A percentile compares a stretch with the other conserved stretches of the same genome.
Conservation (phyloP, 2,888 invertebrate genomes). For the Leptopilina syphax region DNA sequence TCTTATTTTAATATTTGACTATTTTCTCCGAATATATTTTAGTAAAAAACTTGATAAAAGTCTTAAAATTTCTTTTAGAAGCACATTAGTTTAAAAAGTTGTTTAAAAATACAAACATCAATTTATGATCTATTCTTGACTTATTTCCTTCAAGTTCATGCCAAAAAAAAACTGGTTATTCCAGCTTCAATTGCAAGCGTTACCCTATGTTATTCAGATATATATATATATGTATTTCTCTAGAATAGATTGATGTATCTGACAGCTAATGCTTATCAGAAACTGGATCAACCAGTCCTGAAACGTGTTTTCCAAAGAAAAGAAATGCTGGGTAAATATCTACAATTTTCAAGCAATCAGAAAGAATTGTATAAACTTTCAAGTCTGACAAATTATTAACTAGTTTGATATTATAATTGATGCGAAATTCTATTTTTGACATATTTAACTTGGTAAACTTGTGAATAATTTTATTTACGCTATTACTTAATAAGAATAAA, state of each 20-base stretch:
- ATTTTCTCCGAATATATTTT: not conserved
- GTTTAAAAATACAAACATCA: constrained; percentile 15
- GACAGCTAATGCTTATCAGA: constrained; percentile 13
- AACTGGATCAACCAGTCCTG: constrained; percentile 25
- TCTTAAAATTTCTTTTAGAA: not conserved
- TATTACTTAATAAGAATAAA: no score
- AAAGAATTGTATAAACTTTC: constrained; percentile 7
- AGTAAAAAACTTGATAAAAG: not conserved
- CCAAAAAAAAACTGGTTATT: constrained; percentile 9
- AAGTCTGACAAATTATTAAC: not conserved
- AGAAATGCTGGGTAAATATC: not conserved
- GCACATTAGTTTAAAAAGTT: not conserved
- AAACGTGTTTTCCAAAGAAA: constrained; percentile 4
- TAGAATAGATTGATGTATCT: constrained; percentile 5
- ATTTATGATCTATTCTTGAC: not conserved
- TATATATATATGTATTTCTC: not conserved
- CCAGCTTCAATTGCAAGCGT: not conserved
- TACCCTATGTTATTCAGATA: constrained; percentile 16
- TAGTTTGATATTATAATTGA: not conserved
- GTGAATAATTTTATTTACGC: no score
- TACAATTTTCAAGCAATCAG: constrained; percentile 15
- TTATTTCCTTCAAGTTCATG: constrained; percentile 15
- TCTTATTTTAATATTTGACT: not conserved
- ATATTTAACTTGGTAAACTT: no score
- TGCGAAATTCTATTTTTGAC: no score